Percentiles rank a stretch among this genome's conserved stretches.
These are phyloP conservation scores for Margarornis squamiger DNA, from an alignment of 2,797 vertebrate genomes.

Conservation along the genomic window DNA sequence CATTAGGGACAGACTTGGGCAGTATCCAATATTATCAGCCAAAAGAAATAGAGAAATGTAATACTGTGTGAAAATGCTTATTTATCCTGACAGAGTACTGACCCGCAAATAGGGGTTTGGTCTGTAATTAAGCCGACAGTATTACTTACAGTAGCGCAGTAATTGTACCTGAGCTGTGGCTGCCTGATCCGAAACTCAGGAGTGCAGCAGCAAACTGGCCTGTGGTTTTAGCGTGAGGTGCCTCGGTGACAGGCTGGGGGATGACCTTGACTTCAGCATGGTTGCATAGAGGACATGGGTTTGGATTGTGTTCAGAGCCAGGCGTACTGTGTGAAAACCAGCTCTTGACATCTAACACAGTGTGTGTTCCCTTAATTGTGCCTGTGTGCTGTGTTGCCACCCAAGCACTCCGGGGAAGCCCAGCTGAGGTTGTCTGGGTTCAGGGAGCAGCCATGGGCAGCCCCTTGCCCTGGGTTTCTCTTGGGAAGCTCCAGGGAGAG, in stretches of 20 bases:
- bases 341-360: background rate
- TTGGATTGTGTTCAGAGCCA: background rate
- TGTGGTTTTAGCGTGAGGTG: background rate
- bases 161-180: background rate
- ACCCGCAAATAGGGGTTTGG: slow-evolving; percentile 6
- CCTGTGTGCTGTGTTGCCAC: background rate
- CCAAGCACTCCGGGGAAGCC: rapidly evolving
- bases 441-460: background rate
- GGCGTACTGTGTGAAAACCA: background rate
- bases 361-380: background rate
- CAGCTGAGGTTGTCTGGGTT: background rate
- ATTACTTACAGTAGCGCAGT: slow-evolving; percentile 16
- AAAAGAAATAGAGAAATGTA: slow-evolving; percentile 64
- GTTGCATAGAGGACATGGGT: background rate
- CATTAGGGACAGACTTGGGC: slow-evolving; percentile 35
- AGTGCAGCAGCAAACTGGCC: background rate
- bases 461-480: background rate
- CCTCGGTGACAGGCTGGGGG: background rate
- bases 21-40: slow-evolving; percentile 56
- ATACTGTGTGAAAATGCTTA: slow-evolving; percentile 61
- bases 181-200: background rate
- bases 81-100: slow-evolving; percentile 57
- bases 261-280: background rate
- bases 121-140: background rate
- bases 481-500: background rate